Conservation (phyloP, 1,140 invertebrate genomes). For the Stegodyphus mimosarum region DNA sequence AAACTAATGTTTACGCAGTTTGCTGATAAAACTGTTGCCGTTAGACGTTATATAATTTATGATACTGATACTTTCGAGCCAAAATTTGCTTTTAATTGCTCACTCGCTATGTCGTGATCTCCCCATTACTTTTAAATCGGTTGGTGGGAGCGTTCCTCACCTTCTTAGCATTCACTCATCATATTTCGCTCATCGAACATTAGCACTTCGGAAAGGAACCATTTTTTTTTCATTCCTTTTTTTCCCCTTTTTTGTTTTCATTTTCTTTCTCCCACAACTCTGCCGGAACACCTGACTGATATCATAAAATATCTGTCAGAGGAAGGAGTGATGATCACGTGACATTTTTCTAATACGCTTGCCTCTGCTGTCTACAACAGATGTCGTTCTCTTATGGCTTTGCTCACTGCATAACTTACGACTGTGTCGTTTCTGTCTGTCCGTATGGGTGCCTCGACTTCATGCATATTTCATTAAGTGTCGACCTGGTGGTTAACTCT, state of each 20-base stretch:
- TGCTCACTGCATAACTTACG: conserved; percentile 61
- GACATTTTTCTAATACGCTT: conserved; percentile 20
- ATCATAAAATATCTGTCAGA: conserved; percentile 53
- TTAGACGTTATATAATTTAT: too few species aligned
- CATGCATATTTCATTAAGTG: conserved; percentile 60
- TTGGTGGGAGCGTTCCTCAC: too few species aligned
- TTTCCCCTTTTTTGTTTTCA: too few species aligned
- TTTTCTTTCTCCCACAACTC: too few species aligned
- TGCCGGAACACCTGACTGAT: conserved; percentile 7
- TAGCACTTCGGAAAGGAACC: neutral
- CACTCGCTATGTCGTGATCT: too few species aligned
- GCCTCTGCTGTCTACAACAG: conserved; percentile 33
- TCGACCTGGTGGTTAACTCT: conserved; percentile 58
- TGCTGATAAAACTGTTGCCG: too few species aligned
- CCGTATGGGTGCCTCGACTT: neutral
- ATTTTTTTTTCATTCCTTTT: neutral
- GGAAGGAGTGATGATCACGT: conserved; percentile 47
- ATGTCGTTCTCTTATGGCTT: conserved; percentile 50
- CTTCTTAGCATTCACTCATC: conserved; percentile 11
- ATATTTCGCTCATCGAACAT: conserved; percentile 37
- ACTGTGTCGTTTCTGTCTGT: conserved; percentile 25
- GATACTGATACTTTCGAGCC: too few species aligned
- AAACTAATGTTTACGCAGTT: too few species aligned
- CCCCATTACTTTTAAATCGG: too few species aligned
- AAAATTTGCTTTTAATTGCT: too few species aligned